These are phyloP conservation scores for Florisuga fusca DNA, from an alignment of 2,797 vertebrate species.

Conservation along the genomic window DNA sequence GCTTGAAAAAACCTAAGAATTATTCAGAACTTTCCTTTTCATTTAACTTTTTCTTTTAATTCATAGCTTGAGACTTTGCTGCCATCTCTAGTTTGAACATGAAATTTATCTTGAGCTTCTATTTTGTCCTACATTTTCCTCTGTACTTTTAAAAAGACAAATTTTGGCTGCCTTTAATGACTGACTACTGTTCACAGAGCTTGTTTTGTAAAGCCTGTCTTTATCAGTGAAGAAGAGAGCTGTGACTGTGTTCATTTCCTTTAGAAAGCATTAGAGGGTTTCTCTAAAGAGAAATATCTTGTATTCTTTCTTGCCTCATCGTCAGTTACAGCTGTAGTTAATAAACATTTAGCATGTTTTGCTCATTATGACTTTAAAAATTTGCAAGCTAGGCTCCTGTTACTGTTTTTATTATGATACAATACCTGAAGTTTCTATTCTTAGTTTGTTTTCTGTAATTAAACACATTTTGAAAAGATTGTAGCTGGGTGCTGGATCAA, in stretches of 20 bases:
- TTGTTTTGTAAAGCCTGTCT: background rate
- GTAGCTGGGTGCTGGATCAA: background rate
- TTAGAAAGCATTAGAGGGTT: background rate
- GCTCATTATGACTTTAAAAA: background rate
- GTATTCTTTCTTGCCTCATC: background rate
- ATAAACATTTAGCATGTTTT: background rate
- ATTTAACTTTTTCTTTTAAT: constrained; percentile 11
- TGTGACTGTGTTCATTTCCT: background rate
- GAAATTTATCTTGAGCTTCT: constrained; percentile 50
- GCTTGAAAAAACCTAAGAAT: background rate
- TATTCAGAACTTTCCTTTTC: constrained; percentile 1
- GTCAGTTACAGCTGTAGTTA: background rate
- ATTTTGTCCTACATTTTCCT: background rate
- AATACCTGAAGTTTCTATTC: background rate
- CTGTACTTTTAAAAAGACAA: background rate
- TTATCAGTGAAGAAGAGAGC: background rate
- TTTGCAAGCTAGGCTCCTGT: background rate
- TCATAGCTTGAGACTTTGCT: constrained; percentile 65
- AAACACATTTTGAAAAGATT: background rate
- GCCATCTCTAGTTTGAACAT: constrained; percentile 65
- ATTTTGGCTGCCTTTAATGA: background rate
- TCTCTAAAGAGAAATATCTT: background rate
- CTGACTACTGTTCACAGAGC: background rate
- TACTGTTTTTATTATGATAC: background rate
- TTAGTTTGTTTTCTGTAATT: background rate